Evolutionary conservation across 2,797 vertebrate genomes (phyloP).

Genomic region (Ctenopoma kingsleyae): DNA sequence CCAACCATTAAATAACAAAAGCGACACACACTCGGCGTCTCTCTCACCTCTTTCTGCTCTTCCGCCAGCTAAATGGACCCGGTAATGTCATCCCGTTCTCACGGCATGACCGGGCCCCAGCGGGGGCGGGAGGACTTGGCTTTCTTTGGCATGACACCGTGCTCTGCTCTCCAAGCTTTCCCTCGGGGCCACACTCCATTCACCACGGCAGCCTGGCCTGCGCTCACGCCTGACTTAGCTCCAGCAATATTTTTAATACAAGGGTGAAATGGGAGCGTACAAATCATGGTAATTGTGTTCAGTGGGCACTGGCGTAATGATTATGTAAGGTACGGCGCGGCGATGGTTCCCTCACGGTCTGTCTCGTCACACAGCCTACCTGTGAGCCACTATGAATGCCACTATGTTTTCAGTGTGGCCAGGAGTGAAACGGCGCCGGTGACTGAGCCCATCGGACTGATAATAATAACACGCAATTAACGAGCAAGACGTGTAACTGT

Average conservation of each 20-base stretch:
- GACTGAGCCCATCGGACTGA: slow-evolving; percentile 67
- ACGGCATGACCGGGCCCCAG: slow-evolving; percentile 73
- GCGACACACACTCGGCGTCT: slow-evolving; percentile 56
- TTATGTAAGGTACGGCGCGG: slow-evolving; percentile 78
- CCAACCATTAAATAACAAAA: slow-evolving; percentile 80
- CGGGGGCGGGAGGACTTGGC: slow-evolving; percentile 44
- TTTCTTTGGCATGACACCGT: slow-evolving; percentile 80
- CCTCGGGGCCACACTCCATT: slow-evolving; percentile 75
- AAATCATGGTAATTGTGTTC: slow-evolving; percentile 85
- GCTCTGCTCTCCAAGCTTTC: slow-evolving; percentile 75
- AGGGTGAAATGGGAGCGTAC: slow-evolving; percentile 78
- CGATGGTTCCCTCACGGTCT: slow-evolving; percentile 64
- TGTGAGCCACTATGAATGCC: slow-evolving; percentile 43
- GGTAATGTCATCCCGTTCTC: slow-evolving; percentile 81
- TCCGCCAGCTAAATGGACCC: slow-evolving; percentile 77
- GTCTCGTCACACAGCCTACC: slow-evolving; percentile 57
- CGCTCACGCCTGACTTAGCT: slow-evolving; percentile 78
- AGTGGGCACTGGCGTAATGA: slow-evolving; percentile 68
- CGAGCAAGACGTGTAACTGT: slow-evolving; percentile 66
- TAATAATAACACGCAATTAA: slow-evolving; percentile 79
- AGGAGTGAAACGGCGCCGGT: slow-evolving; percentile 60
- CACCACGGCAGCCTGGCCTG: slow-evolving; percentile 59
- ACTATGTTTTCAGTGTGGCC: slow-evolving; percentile 50
- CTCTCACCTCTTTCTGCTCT: slow-evolving; percentile 73
- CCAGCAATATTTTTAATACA: slow-evolving; percentile 83